Evolutionary conservation across 2,113 vertebrate species (phyloP).

Genomic region (Meles meles): DNA sequence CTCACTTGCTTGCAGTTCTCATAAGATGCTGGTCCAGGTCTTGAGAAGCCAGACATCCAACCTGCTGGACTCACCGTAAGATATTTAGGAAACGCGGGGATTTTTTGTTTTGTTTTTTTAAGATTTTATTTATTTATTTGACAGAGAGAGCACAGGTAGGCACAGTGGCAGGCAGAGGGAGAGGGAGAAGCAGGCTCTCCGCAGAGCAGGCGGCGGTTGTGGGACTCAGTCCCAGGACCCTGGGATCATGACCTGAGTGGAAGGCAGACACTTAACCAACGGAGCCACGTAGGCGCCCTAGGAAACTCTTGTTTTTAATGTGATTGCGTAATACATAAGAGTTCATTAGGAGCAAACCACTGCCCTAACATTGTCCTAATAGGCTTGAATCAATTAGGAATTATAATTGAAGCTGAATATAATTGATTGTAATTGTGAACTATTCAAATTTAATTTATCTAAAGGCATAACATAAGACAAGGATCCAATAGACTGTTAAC

Average conservation of each 20-base stretch:
- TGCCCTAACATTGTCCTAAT: neutral
- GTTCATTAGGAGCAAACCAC: neutral
- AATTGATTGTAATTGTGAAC: constrained; percentile 5
- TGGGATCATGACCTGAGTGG: too few relatives aligned
- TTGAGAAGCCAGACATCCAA: neutral
- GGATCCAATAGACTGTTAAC: neutral
- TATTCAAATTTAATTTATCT: constrained; percentile 8
- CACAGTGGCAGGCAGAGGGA: too few relatives aligned
- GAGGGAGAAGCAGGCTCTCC: too few relatives aligned
- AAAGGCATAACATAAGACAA: constrained; percentile 11
- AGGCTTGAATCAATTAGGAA: neutral
- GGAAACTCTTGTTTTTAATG: neutral
- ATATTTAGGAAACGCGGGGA: neutral
- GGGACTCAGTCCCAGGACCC: too few relatives aligned
- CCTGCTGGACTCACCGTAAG: neutral
- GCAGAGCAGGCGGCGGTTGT: too few relatives aligned
- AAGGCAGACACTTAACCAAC: too few relatives aligned
- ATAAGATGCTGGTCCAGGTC: neutral
- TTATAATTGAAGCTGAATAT: neutral
- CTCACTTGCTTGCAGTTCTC: neutral
- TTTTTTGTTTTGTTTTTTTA: too few relatives aligned
- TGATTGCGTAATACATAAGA: neutral
- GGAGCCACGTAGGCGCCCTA: too few relatives aligned
- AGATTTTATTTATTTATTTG: too few relatives aligned
- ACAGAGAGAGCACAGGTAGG: too few relatives aligned